Conservation (phyloP, 2,113 vertebrate species). For the Sprattus sprattus region DNA sequence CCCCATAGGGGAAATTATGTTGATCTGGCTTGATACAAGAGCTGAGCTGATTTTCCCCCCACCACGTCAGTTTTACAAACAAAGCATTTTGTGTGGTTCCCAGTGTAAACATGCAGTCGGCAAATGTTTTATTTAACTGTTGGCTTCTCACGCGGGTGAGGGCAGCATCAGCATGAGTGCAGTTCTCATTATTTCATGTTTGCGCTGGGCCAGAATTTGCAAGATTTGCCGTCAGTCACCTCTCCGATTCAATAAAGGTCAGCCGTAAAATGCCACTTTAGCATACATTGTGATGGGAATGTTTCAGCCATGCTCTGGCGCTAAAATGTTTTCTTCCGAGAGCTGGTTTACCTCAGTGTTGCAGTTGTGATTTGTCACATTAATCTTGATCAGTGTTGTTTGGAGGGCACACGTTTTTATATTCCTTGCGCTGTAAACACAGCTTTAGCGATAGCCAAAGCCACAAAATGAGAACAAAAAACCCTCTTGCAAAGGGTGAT, state of each 20-base stretch:
- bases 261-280: slow-evolving; percentile 16
- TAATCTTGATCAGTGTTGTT: slow-evolving; percentile 11
- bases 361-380: slow-evolving; percentile 9
- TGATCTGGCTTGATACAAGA: neutral
- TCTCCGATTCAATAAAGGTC: slow-evolving; percentile 18
- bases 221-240: neutral
- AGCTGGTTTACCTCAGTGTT: neutral
- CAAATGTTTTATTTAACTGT: slow-evolving; percentile 20
- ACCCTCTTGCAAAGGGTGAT: slow-evolving; percentile 4
- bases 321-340: no score
- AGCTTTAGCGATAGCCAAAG: neutral
- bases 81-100: slow-evolving; percentile 11
- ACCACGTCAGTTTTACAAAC: neutral
- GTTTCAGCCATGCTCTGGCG: neutral
- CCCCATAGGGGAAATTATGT: neutral
- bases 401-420: slow-evolving; percentile 14
- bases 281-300: slow-evolving; percentile 8
- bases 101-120: slow-evolving; percentile 14
- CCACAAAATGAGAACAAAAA: slow-evolving; percentile 15
- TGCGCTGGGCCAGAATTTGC: slow-evolving; percentile 3
- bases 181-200: slow-evolving; percentile 9
- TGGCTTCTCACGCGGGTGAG: neutral
- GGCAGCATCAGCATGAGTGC: neutral
- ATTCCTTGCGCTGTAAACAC: neutral
- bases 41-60: neutral